Base-by-base conservation (phyloP, 1,140 invertebrate species). In the Homarus americanus region DNA sequence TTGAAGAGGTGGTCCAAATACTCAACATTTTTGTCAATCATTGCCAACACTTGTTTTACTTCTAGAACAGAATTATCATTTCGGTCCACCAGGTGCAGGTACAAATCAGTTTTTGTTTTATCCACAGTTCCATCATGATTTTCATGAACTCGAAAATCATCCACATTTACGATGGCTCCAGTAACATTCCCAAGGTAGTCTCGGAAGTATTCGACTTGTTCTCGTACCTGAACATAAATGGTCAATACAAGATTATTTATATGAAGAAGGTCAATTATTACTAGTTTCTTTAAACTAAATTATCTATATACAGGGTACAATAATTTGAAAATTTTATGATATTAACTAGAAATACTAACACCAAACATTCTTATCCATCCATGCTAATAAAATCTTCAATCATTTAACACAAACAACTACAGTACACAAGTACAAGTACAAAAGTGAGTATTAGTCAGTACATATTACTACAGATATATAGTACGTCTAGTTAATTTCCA, bases 21-120 rank as follows among this genome's bases (percentile, higher is more conserved):
- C 94, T 98, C 97, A 83, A 98, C 98, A 94, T 98, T 98, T 92
- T 97, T 96, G 94, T 99, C 98, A 15, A 99, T 97, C 32, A 98
- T 93, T 92, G 96, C 96, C 82, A 97, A 95, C 28, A 98, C 97
- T 93, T 97, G 96, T 32, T 96, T 95, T 0, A 98, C 97, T 94
- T 98, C 98, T 87, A 98, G 95, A 38, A 99, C 98, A 5, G 97
- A 97, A 95, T 99, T 97, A 93, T 99, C 97, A 38, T 96, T 95
- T 63, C 96, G 96, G 94, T 98, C 96, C 5, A 99, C 98, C 79
- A 99, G 96, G 94, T 99, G 98, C 92, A 99, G 95, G 93, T 98
- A 99, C 84, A 99, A 95, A 94, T 99, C 98, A 1, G 98, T 99
- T 93, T 98, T 97, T 1, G 98, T 99, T 93, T 98, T 97, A 94